Base-by-base conservation (phyloP, 1,140 invertebrate species). In the Galleria mellonella region DNA sequence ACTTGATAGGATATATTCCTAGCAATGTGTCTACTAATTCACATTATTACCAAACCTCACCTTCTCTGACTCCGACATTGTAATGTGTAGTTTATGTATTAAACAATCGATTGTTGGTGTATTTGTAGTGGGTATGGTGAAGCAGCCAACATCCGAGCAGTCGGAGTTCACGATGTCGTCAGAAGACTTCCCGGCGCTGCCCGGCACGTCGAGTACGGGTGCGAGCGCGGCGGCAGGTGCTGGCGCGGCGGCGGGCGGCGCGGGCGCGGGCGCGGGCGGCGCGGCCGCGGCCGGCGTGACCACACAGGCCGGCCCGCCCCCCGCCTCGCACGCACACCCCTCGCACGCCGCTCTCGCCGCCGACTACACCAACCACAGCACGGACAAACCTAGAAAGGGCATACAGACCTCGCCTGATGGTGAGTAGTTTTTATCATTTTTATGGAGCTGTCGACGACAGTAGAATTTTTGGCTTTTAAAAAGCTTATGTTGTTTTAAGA, bases 181-280 rank as follows among this genome's bases (percentile, higher is more conserved):
- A 57, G 98, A 99, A 89, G 98, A 99, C 87, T 99, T 99, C 88
- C 98, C 98, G 55, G 98, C 98, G 72, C 89, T 99, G 83, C 98
- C 92, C 48, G 92, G 91, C 78, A 93, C 89, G 62, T 88, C 88
- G 62, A 50, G n/a, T 30, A 60, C 57, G 53, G 71, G 72, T 37
- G 68, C 47, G 11, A 55, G 47, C 43, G 42, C 58, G 36, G 36
- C 50, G 15, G 32, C 47, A 47, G 15, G 57, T 43, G 47, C 42
- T 54, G 32, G 39, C 51, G 27, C 37, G 42, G 47, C 14, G 31
- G 54, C 81, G 53, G 71, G 72, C 40, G 47, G 39, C 58, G 32
- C 32, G 49, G 27, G 35, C 44, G 47, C 28, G 31, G 54, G 81
- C 88, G 98, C 98, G 55, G 84, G 98, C 92, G 47, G 92, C 89